Conservation (phyloP, 2,113 vertebrate genomes). For the Chlorodrepanis virens region DNA sequence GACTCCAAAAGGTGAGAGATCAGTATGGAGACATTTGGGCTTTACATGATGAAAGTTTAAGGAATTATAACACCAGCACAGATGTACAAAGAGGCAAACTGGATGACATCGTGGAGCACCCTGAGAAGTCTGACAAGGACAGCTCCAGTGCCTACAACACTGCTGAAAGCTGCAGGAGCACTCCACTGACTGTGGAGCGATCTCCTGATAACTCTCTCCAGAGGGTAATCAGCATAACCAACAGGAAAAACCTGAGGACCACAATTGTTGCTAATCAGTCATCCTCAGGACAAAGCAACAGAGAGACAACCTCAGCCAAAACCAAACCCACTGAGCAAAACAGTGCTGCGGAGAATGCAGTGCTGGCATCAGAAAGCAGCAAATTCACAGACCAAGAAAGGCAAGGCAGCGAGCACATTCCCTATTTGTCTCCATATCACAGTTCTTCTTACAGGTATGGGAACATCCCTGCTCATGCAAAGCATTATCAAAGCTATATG, state of each 20-base stretch:
- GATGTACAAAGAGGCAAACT: conserved; percentile 77
- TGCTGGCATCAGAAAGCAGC: conserved; percentile 69
- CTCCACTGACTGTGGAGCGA: conserved; percentile 85
- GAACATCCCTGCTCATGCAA: conserved; percentile 88
- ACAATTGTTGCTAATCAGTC: conserved; percentile 62
- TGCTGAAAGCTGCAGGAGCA: conserved; percentile 92
- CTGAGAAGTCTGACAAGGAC: conserved; percentile 95
- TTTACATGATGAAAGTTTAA: conserved; percentile 76
- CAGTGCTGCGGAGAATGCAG: conserved; percentile 65
- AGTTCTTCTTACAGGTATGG: conserved; percentile 82
- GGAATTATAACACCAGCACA: conserved; percentile 74
- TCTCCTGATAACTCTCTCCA: conserved; percentile 92
- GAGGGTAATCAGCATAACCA: conserved; percentile 87
- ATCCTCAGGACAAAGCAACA: conserved; percentile 66
- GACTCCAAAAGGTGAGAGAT: conserved; percentile 80
- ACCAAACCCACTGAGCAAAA: conserved; percentile 76
- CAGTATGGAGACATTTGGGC: conserved; percentile 79
- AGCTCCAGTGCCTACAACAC: conserved; percentile 98
- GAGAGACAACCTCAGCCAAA: conserved; percentile 66
- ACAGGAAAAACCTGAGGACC: conserved; percentile 88
- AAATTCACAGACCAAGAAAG: conserved; percentile 69
- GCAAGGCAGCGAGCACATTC: conserved; percentile 71
- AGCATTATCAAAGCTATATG: conserved; percentile 97
- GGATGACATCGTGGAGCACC: conserved; percentile 84
- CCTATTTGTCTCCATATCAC: conserved; percentile 89